Base-by-base conservation (phyloP, 1,140 invertebrate species). In the Drosophila varians region DNA sequence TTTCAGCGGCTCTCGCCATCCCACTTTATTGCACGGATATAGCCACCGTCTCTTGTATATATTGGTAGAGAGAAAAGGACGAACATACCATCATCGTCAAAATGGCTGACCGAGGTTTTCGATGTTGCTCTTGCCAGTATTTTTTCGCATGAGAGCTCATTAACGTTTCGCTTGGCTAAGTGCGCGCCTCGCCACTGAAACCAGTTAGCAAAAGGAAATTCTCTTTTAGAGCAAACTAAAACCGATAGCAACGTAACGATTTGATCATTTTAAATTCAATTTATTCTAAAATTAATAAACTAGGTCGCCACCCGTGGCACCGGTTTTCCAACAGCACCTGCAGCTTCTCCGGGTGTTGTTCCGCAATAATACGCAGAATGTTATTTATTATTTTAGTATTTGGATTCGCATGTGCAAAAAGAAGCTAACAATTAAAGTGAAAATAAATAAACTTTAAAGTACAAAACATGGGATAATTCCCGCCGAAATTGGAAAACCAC, bases 131-230 rank as follows among this genome's bases (percentile, higher is more conserved):
- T 77, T 79, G 74, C 74, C 77, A 77, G 70, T 84, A 69, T 82
- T 90, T 82, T 90, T 90, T 90, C 88, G 88, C 88, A 74, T 90
- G 88, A 90, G 88, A 88, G 88, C 87, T 90, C 88, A 90, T 90
- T 90, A 90, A 68, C 88, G 88, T 90, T 90, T 90, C 88, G 88
- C 88, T 88, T 90, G 82, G 88, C 88, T 90, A 88, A 79, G 72
- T 80, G 77, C 77, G 77, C 77, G 70, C 77, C 57, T 68, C 73
- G 75, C 53, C 74, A 70, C 70, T 69, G 73, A 73, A 77, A 87
- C 78, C 74, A 78, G 84, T 84, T 88, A 73, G 83, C 74, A 75
- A 72, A 74, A 64, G 45, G 52, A 62, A 62, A 68, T 74, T 82
- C 77, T 49, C 77, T 77, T n/a, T 57, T 57, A 53, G 40, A 58